Percentiles rank a stretch among this genome's conserved stretches.
Evolutionary conservation across 2,888 invertebrate genomes (phyloP).

Genomic region (Dorcus hopei): DNA sequence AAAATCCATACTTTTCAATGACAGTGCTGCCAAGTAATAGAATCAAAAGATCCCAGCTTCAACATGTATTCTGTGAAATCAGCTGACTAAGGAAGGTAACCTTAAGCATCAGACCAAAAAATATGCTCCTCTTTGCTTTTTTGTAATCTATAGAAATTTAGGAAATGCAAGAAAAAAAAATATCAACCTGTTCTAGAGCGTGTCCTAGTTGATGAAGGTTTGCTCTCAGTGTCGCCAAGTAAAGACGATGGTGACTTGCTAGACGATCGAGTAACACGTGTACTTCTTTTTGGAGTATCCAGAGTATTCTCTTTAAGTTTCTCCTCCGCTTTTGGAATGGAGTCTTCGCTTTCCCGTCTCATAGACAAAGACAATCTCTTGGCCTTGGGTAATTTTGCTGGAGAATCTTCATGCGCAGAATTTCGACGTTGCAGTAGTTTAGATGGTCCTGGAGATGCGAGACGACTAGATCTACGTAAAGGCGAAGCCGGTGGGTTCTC

Average conservation of each 20-base stretch:
- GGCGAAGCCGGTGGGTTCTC: constrained; percentile 1
- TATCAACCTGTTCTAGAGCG: constrained; percentile 17
- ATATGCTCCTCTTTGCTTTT: neutral
- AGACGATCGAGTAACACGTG: constrained; percentile 9
- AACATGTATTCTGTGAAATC: no score
- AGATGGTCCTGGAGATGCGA: constrained; percentile 17
- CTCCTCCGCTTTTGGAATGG: constrained; percentile 1
- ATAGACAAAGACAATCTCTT: constrained; percentile 21
- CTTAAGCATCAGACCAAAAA: neutral
- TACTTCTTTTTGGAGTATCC: neutral
- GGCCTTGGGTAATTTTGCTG: constrained; percentile 13
- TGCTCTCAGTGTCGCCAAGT: neutral
- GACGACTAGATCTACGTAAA: constrained; percentile 9
- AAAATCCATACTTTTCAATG: no score
- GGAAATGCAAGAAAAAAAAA: constrained; percentile 4
- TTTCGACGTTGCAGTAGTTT: constrained; percentile 18
- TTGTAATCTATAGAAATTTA: neutral
- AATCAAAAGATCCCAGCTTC: no score
- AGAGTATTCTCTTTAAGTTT: neutral
- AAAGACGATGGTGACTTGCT: constrained; percentile 22
- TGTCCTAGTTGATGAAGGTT: constrained; percentile 5
- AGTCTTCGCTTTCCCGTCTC: constrained; percentile 11
- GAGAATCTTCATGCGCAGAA: constrained; percentile 16
- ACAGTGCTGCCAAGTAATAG: no score
- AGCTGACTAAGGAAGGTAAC: no score